Evolutionary conservation across 2,113 vertebrate species (phyloP), one percentile per base, ranked within the genome.

Genomic region (Acanthochromis polyacanthus): DNA sequence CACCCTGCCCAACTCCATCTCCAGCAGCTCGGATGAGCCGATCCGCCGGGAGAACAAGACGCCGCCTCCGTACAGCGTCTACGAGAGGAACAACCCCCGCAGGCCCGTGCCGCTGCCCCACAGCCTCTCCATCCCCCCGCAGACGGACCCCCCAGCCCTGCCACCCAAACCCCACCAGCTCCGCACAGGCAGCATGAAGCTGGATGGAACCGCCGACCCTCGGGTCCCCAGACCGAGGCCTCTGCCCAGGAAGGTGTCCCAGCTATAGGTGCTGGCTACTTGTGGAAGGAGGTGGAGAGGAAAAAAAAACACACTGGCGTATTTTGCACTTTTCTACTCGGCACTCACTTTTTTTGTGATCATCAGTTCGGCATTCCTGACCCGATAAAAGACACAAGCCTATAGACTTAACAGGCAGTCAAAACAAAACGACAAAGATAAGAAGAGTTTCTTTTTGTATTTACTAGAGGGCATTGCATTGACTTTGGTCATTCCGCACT

Each of bases 161-260:
- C 98, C 98, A 0, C 98, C 98, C 81, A 99, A 99, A 79, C 98
- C 98, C 0, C 95, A 96, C 86, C 95, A 96, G 70, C 91, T 93
- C 19, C 96, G 97, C 70, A 89, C 96, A 0, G 91, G 92, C 93
- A 95, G 93, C 91, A 91, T 94, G 91, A 96, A 95, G 76, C 94
- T 96, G 94, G 97, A 98, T 28, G 94, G 95, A 72, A 95, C 96
- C 23, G 93, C 94, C 15, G 96, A 96, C 68, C 92, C 92, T 82
- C 92, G 96, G 28, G 93, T 95, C 56, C 96, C 96, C 50, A 92
- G 97, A 80, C 97, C 98, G 2, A 91, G 97, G 86, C 97, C 96
- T 28, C 95, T 99, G 86, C 98, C 98, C 63, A 94, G 98, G 80
- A 99, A 99, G 90, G 97, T 99, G 72, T 99, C 98, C n/a, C 98